Base-by-base conservation (phyloP, 2,797 vertebrate species). In the Gobio occitaniae region DNA sequence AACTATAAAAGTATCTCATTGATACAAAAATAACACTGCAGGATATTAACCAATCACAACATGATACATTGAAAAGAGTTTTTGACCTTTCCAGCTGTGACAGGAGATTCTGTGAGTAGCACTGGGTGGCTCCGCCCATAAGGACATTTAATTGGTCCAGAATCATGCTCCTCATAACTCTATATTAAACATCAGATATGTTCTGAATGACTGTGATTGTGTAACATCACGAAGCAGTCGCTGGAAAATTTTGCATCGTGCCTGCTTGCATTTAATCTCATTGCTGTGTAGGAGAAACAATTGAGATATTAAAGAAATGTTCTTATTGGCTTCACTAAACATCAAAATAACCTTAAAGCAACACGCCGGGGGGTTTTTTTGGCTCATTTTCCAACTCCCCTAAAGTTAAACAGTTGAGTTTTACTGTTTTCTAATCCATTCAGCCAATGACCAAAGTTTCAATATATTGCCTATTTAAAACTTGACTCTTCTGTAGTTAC, bases 281-380 rank as follows among this genome's bases (percentile, higher is more conserved):
- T 21, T 36, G 10, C 5, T 21, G 5, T 54, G 47, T 54, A 56
- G 72, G 19, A 76, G 19, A 38, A 65, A 65, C 44, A 65, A 29
- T 63, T 79, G 29, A 48, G 77, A 32, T 32, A 65, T 79, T 65
- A 79, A 79, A 79, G 41, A 48, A 47, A 32, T 29, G 4, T 78
- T 44, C 13, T 44, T 2, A 3, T 25, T 44, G 17, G 41, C 25
- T 72, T 72, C 29, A 4, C 25, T 63, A 72, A 82, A 44, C 50
- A 70, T 54, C 4, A 56, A n/a, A 41, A 80, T 54, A 41, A 56
- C 25, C 54, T 71, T 72, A 82, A 32, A 32, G 32, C 1, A 32
- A 32, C 32, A 32, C 2, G 32, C 32, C 32, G 32, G 2, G 2
- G 32, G 1, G 1, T 32, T 32, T 32, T 32, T 32, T 32, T 32